These are phyloP conservation scores for Incurvaria masculella DNA, from an alignment of 2,888 invertebrate genomes.

Conservation along the genomic window DNA sequence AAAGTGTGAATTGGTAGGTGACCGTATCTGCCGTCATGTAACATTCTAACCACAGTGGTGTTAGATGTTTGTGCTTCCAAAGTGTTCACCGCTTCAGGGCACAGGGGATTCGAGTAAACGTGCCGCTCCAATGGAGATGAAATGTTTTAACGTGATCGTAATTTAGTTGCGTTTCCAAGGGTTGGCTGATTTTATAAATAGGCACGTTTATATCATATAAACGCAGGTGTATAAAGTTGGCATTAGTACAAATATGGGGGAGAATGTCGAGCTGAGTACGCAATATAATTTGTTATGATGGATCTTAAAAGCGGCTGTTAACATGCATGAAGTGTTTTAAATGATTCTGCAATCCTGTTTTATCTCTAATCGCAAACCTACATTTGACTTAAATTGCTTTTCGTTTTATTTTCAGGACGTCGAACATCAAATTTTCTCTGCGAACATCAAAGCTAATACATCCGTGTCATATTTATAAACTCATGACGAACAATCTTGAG, in stretches of 20 bases:
- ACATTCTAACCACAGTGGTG: no score
- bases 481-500: conserved; percentile 26
- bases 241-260: no score
- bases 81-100: not conserved
- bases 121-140: not conserved
- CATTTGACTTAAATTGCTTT: not conserved
- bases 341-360: not conserved
- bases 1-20: no score
- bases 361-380: not conserved
- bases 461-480: not conserved
- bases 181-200: not conserved
- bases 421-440: not conserved
- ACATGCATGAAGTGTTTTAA: not conserved
- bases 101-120: not conserved
- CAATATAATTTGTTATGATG: no score
- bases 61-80: no score
- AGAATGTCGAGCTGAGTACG: no score
- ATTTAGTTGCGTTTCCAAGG: not conserved
- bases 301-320: no score
- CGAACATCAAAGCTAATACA: not conserved
- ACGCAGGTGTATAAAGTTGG: no score
- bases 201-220: no score
- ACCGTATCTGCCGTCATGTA: no score
- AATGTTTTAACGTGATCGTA: not conserved
- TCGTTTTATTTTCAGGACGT: not conserved